phyloP scores from a whole-genome alignment of 2,888 invertebrate species.

The Napeogenes sylphis region DNA sequence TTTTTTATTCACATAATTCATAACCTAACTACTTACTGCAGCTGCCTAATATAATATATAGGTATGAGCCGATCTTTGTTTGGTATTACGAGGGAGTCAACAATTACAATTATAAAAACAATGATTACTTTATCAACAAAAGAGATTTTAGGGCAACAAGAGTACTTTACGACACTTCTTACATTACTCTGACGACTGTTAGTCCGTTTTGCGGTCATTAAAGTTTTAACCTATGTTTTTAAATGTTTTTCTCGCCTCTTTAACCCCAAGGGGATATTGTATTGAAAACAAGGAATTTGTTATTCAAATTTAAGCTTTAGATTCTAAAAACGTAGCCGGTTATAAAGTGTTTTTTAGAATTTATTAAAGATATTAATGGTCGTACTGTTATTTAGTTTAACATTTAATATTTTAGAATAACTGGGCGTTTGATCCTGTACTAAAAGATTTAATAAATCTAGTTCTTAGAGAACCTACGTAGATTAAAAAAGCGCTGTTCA shows the following conservation, averaged over 20 bases:
- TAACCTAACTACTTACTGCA: no score
- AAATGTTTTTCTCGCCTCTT: slow-evolving; percentile 29
- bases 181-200: slow-evolving; percentile 33
- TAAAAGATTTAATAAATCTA: no score
- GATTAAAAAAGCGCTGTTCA: no score
- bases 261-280: slow-evolving; percentile 20
- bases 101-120: slow-evolving; percentile 23
- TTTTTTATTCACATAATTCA: no score
- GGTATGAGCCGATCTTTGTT: no score
- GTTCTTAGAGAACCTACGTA: no score
- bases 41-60: no score
- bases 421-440: no score
- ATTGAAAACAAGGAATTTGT: slow-evolving; percentile 19
- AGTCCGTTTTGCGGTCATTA: slow-evolving; percentile 33
- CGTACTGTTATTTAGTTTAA: not conserved
- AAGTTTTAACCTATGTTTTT: slow-evolving; percentile 33
- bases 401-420: no score
- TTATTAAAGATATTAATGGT: not conserved
- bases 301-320: slow-evolving; percentile 6
- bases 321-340: no score
- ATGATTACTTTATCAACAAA: slow-evolving; percentile 29
- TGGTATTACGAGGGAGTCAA: slow-evolving; percentile 11
- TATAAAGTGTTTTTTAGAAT: no score
- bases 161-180: slow-evolving; percentile 35
- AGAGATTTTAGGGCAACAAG: slow-evolving; percentile 32